Conservation (phyloP, 2,888 invertebrate genomes). For the Eulithis prunata region DNA sequence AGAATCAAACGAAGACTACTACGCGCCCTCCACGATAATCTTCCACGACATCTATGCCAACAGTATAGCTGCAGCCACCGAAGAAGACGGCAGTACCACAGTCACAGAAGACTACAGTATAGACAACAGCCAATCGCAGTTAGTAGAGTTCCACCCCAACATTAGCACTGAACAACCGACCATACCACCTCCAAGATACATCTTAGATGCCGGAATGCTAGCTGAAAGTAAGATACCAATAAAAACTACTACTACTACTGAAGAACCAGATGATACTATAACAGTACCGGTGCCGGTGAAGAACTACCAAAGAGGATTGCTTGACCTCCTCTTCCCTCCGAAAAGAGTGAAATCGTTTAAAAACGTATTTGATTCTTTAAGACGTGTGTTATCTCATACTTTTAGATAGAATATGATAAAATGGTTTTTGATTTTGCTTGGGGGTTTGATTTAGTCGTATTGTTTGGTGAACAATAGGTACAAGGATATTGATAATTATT, state of each 20-base stretch:
- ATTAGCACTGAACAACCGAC: conserved; percentile 20
- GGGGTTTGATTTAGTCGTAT: neutral
- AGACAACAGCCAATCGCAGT: conserved; percentile 43
- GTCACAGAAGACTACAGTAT: conserved; percentile 50
- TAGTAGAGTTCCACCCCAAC: conserved; percentile 52
- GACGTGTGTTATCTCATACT: conserved; percentile 61
- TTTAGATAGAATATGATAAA: conserved; percentile 43
- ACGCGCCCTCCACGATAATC: conserved; percentile 52
- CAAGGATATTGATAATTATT: too few species aligned
- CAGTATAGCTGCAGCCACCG: conserved; percentile 43
- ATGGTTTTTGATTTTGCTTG: neutral
- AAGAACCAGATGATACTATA: conserved; percentile 41
- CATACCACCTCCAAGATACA: conserved; percentile 44
- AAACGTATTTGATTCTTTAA: conserved; percentile 60
- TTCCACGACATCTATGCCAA: conserved; percentile 63
- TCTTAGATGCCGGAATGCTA: neutral
- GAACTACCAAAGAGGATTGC: conserved; percentile 56
- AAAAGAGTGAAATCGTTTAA: conserved; percentile 63
- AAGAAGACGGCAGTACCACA: conserved; percentile 25
- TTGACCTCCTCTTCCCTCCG: conserved; percentile 67
- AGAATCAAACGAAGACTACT: conserved; percentile 53
- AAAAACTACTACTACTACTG: conserved; percentile 39
- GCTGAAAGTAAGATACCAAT: neutral
- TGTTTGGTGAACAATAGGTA: neutral
- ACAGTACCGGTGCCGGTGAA: conserved; percentile 49